These are phyloP conservation scores for Kryptolebias ocellatus DNA, from an alignment of 2,797 vertebrate genomes.

Conservation along the genomic window DNA sequence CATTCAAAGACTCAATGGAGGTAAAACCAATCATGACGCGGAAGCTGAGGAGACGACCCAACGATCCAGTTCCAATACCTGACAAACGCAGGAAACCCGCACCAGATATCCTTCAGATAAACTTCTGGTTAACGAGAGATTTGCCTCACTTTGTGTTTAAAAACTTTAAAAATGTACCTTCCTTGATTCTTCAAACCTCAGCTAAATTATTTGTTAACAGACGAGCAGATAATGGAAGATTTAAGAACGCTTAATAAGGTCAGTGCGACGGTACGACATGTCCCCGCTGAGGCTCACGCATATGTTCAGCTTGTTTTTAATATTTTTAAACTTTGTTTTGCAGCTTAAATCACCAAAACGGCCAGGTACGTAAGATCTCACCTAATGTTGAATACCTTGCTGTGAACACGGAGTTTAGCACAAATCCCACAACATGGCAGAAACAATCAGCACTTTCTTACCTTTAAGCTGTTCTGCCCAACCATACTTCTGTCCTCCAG, in stretches of 20 bases:
- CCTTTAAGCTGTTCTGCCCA: neutral
- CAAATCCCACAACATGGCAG: neutral
- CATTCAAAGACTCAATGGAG: conserved; percentile 93
- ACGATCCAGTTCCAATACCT: conserved; percentile 97
- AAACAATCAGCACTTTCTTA: neutral
- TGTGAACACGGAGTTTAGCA: neutral
- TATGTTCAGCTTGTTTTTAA: neutral
- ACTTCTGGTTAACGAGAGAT: too few species aligned
- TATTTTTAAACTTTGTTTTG: conserved; percentile 49
- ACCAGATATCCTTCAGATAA: conserved; percentile 92
- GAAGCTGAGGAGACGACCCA: conserved; percentile 93
- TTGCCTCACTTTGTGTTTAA: neutral
- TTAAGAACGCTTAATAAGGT: conserved; percentile 96
- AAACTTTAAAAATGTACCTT: neutral
- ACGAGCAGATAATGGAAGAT: conserved; percentile 99
- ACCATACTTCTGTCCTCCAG: neutral
- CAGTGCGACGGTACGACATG: neutral
- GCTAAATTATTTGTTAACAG: conserved; percentile 96
- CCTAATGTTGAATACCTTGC: neutral
- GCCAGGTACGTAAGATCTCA: conserved; percentile 85
- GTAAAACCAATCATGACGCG: conserved; percentile 99
- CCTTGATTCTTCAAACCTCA: conserved; percentile 89
- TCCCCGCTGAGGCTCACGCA: neutral
- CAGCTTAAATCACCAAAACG: conserved; percentile 98
- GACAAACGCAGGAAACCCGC: conserved; percentile 98